Evolutionary conservation across 2,113 vertebrate genomes (phyloP).

Genomic region (Procapra przewalskii): DNA sequence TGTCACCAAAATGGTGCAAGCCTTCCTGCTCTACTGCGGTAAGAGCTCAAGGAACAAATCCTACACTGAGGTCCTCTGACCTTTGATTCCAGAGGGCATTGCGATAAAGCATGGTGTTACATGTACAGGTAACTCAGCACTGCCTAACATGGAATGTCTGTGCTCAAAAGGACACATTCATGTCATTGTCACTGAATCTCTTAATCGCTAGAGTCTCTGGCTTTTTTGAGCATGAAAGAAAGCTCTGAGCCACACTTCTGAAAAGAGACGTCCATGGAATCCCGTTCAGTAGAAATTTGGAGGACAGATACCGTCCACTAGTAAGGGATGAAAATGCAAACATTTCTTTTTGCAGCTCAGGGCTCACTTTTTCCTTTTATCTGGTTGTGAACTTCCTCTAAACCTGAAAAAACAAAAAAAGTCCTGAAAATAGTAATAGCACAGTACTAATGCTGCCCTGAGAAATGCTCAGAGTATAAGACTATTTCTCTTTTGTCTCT

Average conservation of each 20-base stretch:
- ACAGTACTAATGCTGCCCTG: slow-evolving; percentile 17
- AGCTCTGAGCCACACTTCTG: background rate
- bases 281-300: background rate
- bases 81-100: background rate
- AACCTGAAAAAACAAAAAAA: background rate
- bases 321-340: background rate
- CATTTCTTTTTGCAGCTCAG: background rate
- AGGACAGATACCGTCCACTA: background rate
- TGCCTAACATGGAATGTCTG: background rate
- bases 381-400: background rate
- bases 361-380: background rate
- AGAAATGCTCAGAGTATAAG: slow-evolving; percentile 44
- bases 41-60: background rate
- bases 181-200: background rate
- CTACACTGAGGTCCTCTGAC: background rate
- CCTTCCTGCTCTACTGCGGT: background rate
- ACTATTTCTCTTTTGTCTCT: slow-evolving; percentile 62
- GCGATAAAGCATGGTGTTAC: background rate
- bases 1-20: background rate
- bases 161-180: background rate
- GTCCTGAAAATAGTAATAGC: slow-evolving; percentile 25
- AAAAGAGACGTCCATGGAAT: background rate
- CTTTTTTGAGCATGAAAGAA: slow-evolving; percentile 43
- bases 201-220: slow-evolving; percentile 3
- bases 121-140: background rate